A percentile compares a stretch with the other conserved stretches of the same genome.
Evolutionary conservation across 2,797 vertebrate genomes (phyloP).

Genomic region (Centroberyx gerrardi): DNA sequence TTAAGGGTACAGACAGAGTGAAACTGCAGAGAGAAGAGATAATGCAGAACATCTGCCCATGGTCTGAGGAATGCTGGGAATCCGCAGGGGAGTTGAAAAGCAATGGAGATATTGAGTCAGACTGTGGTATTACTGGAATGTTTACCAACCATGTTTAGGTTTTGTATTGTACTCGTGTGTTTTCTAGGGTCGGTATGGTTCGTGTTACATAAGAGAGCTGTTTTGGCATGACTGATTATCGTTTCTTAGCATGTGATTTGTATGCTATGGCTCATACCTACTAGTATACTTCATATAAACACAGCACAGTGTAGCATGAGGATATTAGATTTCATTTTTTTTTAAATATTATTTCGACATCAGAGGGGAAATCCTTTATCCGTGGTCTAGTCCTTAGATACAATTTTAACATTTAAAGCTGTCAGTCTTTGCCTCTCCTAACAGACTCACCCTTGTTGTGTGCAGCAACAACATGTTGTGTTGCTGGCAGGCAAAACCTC

Average conservation of each 20-base stretch:
- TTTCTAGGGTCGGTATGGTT: conserved; percentile 46
- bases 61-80: conserved; percentile 81
- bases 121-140: conserved; percentile 82
- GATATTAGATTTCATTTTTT: conserved; percentile 22
- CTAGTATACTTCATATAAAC: not conserved
- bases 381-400: not conserved
- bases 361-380: not conserved
- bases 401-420: conserved; percentile 1
- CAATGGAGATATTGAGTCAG: conserved; percentile 79
- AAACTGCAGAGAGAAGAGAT: conserved; percentile 55
- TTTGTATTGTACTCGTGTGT: conserved; percentile 57
- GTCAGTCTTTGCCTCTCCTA: conserved; percentile 30
- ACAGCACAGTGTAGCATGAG: conserved; percentile 8
- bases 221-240: conserved; percentile 8
- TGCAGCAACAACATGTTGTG: conserved; percentile 57
- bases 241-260: not conserved
- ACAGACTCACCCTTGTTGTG: conserved; percentile 56
- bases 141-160: conserved; percentile 68
- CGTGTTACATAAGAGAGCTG: conserved; percentile 61
- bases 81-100: conserved; percentile 67
- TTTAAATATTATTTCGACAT: not conserved
- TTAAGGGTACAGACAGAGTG: conserved; percentile 42
- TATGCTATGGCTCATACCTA: not conserved
- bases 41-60: conserved; percentile 78
- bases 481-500: conserved; percentile 67